Base-by-base conservation (phyloP, 1,140 invertebrate species). In the Teleogryllus occipitalis region DNA sequence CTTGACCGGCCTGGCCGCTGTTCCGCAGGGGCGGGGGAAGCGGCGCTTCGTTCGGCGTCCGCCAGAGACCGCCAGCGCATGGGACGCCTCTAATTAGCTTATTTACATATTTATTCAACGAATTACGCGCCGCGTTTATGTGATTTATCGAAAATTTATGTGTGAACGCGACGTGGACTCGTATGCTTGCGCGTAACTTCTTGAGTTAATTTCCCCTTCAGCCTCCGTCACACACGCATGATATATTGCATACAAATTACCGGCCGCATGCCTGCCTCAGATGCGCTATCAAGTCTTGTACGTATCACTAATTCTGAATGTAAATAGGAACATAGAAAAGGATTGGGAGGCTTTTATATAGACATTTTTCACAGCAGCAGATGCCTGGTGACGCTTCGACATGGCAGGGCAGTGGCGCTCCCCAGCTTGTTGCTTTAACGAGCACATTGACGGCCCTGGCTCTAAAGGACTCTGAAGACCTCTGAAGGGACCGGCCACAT, bases 71-170 rank as follows among this genome's bases (percentile, higher is more conserved):
- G 54, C 54, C 18, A 18, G 18, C 10, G 54, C 54, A 65, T 65
- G 54, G 18, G 54, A 65, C 18, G 10, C 18, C 54, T 14, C 54
- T 65, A 65, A 65, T 65, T 65, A 65, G 54, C 54, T 65, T 65
- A 65, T 65, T 65, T 65, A 65, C 54, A 65, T 65, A 65, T 65
- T 65, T 65, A 65, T 65, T 65, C 54, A 65, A 65, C 54, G 54
- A 65, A 65, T 65, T 65, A 65, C 54, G 54, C 18, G 54, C 10
- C 54, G 54, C 54, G 18, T 65, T 65, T 65, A 65, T 65, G 54
- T 65, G 54, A 65, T 65, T 65, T 65, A 65, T 65, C 10, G 54
- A 65, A 65, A 65, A 65, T 65, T 65, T 65, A 65, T 65, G 54
- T 65, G 54, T 65, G 54, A 65, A 65, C 54, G 54, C 54, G 54